phyloP scores from a whole-genome alignment of 1,140 invertebrate genomes.

The Sipha flava region DNA sequence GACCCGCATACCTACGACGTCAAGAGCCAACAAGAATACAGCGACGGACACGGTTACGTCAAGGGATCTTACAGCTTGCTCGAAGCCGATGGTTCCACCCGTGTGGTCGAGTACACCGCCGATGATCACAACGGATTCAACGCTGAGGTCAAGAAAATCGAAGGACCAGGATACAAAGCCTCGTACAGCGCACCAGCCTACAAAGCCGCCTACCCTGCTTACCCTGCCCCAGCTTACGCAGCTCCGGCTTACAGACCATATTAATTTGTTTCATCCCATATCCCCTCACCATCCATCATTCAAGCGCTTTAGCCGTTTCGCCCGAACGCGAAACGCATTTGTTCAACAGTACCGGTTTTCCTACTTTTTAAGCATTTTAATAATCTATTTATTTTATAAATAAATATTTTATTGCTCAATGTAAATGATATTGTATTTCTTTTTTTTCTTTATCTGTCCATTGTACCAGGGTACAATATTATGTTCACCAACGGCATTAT shows the following conservation, averaged over 20 bases:
- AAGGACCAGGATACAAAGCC: conserved; percentile 40
- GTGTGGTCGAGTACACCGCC: conserved; percentile 49
- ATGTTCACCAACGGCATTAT: too few relatives aligned
- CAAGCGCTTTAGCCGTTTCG: too few relatives aligned
- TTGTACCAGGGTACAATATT: too few relatives aligned
- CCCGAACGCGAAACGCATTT: too few relatives aligned
- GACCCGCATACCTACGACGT: conserved; percentile 42
- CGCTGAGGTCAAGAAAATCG: conserved; percentile 35
- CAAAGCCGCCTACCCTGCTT: neutral
- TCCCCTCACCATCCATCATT: too few relatives aligned
- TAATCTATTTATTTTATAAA: too few relatives aligned
- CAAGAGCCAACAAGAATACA: conserved; percentile 41
- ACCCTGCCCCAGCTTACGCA: neutral
- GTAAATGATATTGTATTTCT: too few relatives aligned
- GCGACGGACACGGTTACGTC: conserved; percentile 44
- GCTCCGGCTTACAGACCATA: conserved; percentile 17
- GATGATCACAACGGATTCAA: conserved; percentile 35
- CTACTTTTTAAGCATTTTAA: too few relatives aligned
- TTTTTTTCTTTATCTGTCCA: too few relatives aligned
- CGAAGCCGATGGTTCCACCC: conserved; percentile 50
- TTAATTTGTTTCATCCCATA: too few relatives aligned
- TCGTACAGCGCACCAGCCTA: conserved; percentile 32
- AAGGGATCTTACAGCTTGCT: conserved; percentile 43
- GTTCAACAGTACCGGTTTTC: too few relatives aligned
- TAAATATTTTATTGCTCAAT: too few relatives aligned